These are phyloP conservation scores for Oryzias javanicus DNA, from an alignment of 2,113 vertebrate species.

Conservation along the genomic window DNA sequence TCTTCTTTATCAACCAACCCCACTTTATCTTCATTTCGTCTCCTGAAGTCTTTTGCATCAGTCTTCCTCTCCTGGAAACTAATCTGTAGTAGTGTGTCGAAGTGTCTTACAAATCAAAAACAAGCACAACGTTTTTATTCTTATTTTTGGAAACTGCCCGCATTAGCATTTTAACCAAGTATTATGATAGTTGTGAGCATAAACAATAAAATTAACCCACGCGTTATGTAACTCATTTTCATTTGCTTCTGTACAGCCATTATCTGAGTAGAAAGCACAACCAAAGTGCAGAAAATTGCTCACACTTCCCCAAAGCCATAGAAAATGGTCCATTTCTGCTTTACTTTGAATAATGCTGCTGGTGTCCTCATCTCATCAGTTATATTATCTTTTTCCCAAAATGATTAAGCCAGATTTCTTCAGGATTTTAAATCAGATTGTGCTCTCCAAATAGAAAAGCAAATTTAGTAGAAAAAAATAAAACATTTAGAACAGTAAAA, in stretches of 20 bases:
- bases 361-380: constrained; percentile 21
- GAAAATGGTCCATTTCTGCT: constrained; percentile 22
- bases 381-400: constrained; percentile 13
- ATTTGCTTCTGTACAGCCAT: constrained; percentile 4
- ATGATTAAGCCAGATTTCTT: constrained; percentile 2
- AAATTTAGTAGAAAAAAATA: not conserved
- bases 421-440: not conserved
- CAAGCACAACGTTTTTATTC: constrained; percentile 21
- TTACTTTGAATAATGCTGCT: constrained; percentile 10
- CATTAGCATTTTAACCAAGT: constrained; percentile 9
- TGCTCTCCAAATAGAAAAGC: not conserved
- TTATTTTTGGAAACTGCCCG: not conserved
- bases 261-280: constrained; percentile 13
- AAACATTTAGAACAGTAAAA: not conserved
- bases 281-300: constrained; percentile 20
- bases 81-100: constrained; percentile 20
- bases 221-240: constrained; percentile 5
- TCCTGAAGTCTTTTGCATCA: constrained; percentile 14
- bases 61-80: constrained; percentile 8
- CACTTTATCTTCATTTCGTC: constrained; percentile 28
- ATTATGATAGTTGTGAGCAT: constrained; percentile 12
- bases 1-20: constrained; percentile 11
- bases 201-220: constrained; percentile 8
- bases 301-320: constrained; percentile 15
- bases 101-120: constrained; percentile 28